Percentiles rank a stretch among this genome's conserved stretches.
Conservation (phyloP, 2,113 vertebrate genomes). For the Anarrhichthys ocellatus region DNA sequence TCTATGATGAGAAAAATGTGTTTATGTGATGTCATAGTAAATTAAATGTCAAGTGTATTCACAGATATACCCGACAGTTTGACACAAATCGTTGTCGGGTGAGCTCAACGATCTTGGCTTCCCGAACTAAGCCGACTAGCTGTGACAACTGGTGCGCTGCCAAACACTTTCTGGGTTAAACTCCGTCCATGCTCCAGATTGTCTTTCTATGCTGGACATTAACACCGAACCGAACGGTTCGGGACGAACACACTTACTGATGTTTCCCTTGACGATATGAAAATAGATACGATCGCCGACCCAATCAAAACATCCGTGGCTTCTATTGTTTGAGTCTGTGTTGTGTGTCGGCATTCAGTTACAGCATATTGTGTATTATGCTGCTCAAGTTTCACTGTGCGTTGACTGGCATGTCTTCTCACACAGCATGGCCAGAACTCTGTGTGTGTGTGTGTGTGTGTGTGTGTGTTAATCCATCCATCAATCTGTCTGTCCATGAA, state of each 20-base stretch:
- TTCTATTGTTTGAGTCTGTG: slow-evolving; percentile 35
- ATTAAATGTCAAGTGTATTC: too few relatives aligned
- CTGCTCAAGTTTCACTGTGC: slow-evolving; percentile 53
- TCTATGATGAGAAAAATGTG: not conserved
- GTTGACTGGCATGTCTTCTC: slow-evolving; percentile 26
- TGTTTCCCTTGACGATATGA: not conserved
- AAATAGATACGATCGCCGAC: not conserved
- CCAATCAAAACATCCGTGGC: not conserved
- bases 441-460: slow-evolving; percentile 19
- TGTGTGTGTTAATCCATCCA: slow-evolving; percentile 44
- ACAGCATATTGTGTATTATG: slow-evolving; percentile 31
- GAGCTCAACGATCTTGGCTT: too few relatives aligned
- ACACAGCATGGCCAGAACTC: not conserved
- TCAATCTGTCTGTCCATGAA: slow-evolving; percentile 52
- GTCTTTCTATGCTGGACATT: too few relatives aligned
- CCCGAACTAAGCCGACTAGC: too few relatives aligned
- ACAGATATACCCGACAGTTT: too few relatives aligned
- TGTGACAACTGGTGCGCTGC: too few relatives aligned
- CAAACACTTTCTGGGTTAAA: too few relatives aligned
- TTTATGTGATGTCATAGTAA: not conserved
- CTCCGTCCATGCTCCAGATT: too few relatives aligned
- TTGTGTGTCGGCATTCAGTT: slow-evolving; percentile 40
- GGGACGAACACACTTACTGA: too few relatives aligned
- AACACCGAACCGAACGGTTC: too few relatives aligned
- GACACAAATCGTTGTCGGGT: too few relatives aligned